These are phyloP conservation scores for Pheosia gnoma DNA, from an alignment of 2,888 invertebrate species.

Conservation along the genomic window DNA sequence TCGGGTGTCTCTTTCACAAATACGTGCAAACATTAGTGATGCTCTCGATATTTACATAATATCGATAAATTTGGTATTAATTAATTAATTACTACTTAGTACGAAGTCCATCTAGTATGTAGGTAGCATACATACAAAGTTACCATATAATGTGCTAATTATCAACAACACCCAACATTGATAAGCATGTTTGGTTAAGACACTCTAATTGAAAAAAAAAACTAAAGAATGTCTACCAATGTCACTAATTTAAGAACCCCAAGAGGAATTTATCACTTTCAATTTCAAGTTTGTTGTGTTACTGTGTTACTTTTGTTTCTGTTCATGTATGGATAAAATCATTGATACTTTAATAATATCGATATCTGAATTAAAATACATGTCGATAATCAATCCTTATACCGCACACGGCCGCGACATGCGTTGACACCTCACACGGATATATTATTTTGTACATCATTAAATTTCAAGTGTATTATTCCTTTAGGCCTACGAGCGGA, in stretches of 20 bases:
- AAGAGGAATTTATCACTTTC: neutral
- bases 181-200: neutral
- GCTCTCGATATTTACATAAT: neutral
- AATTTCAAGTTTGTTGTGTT: neutral
- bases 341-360: neutral
- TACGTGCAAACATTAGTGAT: slow-evolving; percentile 28
- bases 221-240: neutral
- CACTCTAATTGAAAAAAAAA: neutral
- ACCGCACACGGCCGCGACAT: slow-evolving; percentile 40
- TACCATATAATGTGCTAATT: neutral
- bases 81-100: too few species aligned
- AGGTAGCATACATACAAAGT: neutral
- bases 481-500: slow-evolving; percentile 7
- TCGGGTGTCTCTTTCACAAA: slow-evolving; percentile 69
- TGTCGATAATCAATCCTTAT: slow-evolving; percentile 6
- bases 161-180: neutral
- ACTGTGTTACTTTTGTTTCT: neutral
- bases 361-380: neutral
- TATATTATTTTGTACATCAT: slow-evolving; percentile 10
- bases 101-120: too few species aligned
- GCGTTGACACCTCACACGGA: slow-evolving; percentile 45
- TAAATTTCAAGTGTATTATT: slow-evolving; percentile 34
- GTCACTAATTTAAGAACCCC: neutral
- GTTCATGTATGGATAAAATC: neutral
- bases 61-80: neutral